These are phyloP conservation scores for Telenomus remus DNA, from an alignment of 1,140 invertebrate species.

Conservation along the genomic window DNA sequence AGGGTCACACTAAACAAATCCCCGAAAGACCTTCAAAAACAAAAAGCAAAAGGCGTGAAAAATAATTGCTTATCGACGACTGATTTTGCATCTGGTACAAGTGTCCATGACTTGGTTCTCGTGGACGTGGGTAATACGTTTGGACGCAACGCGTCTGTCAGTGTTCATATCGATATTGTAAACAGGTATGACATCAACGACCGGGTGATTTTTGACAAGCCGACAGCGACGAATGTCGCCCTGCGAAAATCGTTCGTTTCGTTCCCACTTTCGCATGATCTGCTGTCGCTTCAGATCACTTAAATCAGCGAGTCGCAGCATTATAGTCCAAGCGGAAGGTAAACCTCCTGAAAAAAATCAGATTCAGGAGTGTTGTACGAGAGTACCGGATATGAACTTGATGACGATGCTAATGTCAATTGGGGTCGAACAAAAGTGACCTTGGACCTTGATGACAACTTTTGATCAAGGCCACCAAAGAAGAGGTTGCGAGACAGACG, in stretches of 20 bases:
- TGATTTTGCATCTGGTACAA: no score
- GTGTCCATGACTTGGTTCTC: slow-evolving; percentile 8
- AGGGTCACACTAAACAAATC: slow-evolving; percentile 3
- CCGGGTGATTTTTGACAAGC: slow-evolving; percentile 55
- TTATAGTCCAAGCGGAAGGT: slow-evolving; percentile 67
- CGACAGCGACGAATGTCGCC: slow-evolving; percentile 55
- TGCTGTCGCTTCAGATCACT: slow-evolving; percentile 71
- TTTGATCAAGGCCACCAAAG: slow-evolving; percentile 19
- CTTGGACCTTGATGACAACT: slow-evolving; percentile 10
- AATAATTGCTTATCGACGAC: background rate
- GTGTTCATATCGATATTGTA: slow-evolving; percentile 48
- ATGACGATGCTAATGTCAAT: slow-evolving; percentile 21
- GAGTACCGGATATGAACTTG: slow-evolving; percentile 6
- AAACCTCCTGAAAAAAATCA: slow-evolving; percentile 71
- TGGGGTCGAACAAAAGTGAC: slow-evolving; percentile 27
- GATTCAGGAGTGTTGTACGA: slow-evolving; percentile 60
- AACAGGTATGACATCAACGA: slow-evolving; percentile 49
- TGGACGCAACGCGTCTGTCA: slow-evolving; percentile 24
- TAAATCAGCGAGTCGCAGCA: slow-evolving; percentile 68
- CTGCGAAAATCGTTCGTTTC: slow-evolving; percentile 61
- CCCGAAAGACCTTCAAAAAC: slow-evolving; percentile 31
- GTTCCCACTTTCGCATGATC: slow-evolving; percentile 69
- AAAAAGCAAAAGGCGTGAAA: slow-evolving; percentile 12
- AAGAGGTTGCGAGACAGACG: slow-evolving; percentile 9
- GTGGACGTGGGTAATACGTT: slow-evolving; percentile 2